Base-by-base conservation (phyloP, 2,113 vertebrate genomes). In the Pontoporia blainvillei region DNA sequence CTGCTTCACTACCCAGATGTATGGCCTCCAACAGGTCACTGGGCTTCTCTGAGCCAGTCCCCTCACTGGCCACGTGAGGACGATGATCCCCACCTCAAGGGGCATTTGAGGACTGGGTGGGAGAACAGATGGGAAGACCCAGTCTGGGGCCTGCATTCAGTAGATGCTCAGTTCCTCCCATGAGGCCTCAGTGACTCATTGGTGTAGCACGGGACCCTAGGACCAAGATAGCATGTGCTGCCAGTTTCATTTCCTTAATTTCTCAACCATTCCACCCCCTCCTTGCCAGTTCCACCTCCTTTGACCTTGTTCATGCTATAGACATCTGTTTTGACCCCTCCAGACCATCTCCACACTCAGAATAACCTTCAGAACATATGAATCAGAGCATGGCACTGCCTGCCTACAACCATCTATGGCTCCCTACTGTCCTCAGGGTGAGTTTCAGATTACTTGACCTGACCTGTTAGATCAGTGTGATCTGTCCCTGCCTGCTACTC, bases 181-280 rank as follows among this genome's bases (percentile, higher is more conserved):
- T 12, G 10, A 67, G 52, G 44, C 84, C 52, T 95, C 72, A 20
- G 66, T 86, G 95, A 96, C 88, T 96, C 94, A 92, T 1, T 67
- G 54, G 44, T 31, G 66, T 34, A 57, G 34, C 49, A 90, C 73
- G 10, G 41, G 83, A 39, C 73, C 83, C 75, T 83, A 14, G 67
- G 41, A 72, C n/a, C 61, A 89, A 93, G n/a, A 78, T 11, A 82
- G 39, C 34, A 31, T 18, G 4, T 27, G 23, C 41, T 92, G 23
- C 41, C 49, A 31, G 81, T 96, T 95, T 92, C 91, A 62, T 20
- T 95, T 96, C 94, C 76, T 94, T 92, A 66, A 41, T 92, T 97
- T 88, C 54, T 84, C 8, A 18, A 18, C 59, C 59, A 85, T 39
- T 49, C 36, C n/a, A 61, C 15, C 14, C 52, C 4, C 73, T 54